phyloP scores from a whole-genome alignment of 2,113 vertebrate genomes.

The Bettongia penicillata region DNA sequence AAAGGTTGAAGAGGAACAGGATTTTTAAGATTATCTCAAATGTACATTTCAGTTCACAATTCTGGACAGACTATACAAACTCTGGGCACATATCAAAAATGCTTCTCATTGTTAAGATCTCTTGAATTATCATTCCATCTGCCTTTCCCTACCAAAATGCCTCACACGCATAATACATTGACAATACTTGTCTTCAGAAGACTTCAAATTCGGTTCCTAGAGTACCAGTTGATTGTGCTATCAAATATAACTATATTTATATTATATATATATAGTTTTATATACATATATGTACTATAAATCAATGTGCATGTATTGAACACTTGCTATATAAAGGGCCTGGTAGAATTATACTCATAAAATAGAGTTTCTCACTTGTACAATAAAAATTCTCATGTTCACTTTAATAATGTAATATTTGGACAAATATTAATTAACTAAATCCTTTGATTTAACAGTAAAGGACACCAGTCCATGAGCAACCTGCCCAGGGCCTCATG shows the following conservation, averaged over 20 bases:
- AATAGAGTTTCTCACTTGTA: accelerated
- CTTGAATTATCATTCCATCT: background rate
- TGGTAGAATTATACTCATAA: background rate
- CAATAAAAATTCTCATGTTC: background rate
- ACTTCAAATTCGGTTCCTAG: background rate
- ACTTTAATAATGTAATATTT: background rate
- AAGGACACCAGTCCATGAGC: background rate
- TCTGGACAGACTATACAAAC: background rate
- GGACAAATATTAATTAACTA: background rate
- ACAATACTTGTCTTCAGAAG: background rate
- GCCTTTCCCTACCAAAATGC: background rate
- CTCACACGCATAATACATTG: background rate
- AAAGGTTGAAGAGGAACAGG: background rate
- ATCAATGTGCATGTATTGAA: background rate
- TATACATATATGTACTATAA: background rate
- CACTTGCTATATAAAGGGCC: background rate
- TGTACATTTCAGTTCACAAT: background rate
- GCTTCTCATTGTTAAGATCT: background rate
- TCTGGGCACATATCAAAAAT: background rate
- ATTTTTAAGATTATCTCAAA: background rate
- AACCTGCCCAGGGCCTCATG: accelerated
- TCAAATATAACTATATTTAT: background rate
- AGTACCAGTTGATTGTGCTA: background rate
- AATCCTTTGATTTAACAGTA: background rate
- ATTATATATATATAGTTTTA: background rate